Evolutionary conservation across 2,797 vertebrate species (phyloP).

Genomic region (Prunella strophiata): DNA sequence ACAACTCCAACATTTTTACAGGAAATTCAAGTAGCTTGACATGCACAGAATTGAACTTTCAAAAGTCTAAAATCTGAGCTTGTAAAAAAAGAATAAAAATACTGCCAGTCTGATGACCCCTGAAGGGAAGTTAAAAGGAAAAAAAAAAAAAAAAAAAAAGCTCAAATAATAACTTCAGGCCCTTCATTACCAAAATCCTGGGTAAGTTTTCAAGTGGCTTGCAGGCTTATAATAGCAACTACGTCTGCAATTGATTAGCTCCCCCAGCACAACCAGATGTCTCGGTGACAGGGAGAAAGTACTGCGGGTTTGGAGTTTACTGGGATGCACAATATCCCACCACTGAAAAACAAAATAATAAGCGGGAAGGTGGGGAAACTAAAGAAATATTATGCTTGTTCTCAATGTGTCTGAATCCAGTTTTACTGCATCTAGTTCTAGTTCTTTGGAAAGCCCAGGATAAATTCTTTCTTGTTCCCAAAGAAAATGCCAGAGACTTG

Average conservation of each 20-base stretch:
- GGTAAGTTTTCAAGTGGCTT: slow-evolving; percentile 53
- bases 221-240: slow-evolving; percentile 40
- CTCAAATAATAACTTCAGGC: slow-evolving; percentile 61
- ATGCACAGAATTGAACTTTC: not conserved
- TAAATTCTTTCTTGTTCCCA: not conserved
- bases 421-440: not conserved
- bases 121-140: slow-evolving; percentile 34
- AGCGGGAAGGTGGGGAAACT: not conserved
- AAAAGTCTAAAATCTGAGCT: slow-evolving; percentile 6
- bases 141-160: not conserved
- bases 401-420: not conserved
- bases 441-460: not conserved
- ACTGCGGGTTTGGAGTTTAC: not conserved
- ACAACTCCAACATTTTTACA: not conserved
- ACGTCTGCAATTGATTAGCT: slow-evolving; percentile 57
- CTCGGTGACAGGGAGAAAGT: not conserved
- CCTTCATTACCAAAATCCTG: slow-evolving; percentile 59
- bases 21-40: slow-evolving; percentile 14
- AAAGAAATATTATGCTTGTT: not conserved
- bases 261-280: not conserved
- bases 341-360: not conserved
- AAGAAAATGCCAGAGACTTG: not conserved
- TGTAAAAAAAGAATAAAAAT: not conserved
- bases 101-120: slow-evolving; percentile 42
- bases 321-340: not conserved